phyloP scores from a whole-genome alignment of 1,140 invertebrate genomes.

The Brachionus koreanus region DNA sequence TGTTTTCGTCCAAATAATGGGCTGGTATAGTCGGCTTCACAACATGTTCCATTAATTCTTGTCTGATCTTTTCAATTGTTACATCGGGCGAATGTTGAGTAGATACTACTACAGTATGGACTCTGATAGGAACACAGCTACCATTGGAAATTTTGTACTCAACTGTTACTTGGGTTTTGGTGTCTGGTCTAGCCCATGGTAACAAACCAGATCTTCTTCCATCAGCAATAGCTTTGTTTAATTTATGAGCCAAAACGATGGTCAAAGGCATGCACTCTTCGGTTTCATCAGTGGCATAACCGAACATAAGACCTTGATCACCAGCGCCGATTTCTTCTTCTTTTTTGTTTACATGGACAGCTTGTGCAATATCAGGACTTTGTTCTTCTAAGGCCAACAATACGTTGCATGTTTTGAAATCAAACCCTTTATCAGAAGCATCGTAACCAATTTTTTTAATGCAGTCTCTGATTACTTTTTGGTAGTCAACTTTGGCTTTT shows the following conservation, averaged over 20 bases:
- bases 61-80: conserved; percentile 73
- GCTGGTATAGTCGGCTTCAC: conserved; percentile 84
- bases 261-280: conserved; percentile 98
- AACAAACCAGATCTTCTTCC: conserved; percentile 80
- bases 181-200: conserved; percentile 92
- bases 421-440: conserved; percentile 94
- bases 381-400: conserved; percentile 95
- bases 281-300: conserved; percentile 78
- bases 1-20: conserved; percentile 83
- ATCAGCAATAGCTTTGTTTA: conserved; percentile 87
- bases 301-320: conserved; percentile 76
- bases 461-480: conserved; percentile 87
- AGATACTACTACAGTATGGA: conserved; percentile 95
- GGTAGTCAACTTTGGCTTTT: conserved; percentile 87
- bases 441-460: conserved; percentile 98
- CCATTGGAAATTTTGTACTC: conserved; percentile 59
- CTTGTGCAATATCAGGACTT: conserved; percentile 90
- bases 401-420: conserved; percentile 97
- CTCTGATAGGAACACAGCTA: conserved; percentile 82
- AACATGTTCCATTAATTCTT: conserved; percentile 83
- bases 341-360: conserved; percentile 83
- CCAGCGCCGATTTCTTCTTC: conserved; percentile 97
- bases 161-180: conserved; percentile 79
- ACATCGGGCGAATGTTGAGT: conserved; percentile 93
- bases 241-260: conserved; percentile 84